A percentile compares a stretch with the other conserved stretches of the same genome.
These are phyloP conservation scores for Lapara coniferarum DNA, from an alignment of 2,888 invertebrate species.

Conservation along the genomic window DNA sequence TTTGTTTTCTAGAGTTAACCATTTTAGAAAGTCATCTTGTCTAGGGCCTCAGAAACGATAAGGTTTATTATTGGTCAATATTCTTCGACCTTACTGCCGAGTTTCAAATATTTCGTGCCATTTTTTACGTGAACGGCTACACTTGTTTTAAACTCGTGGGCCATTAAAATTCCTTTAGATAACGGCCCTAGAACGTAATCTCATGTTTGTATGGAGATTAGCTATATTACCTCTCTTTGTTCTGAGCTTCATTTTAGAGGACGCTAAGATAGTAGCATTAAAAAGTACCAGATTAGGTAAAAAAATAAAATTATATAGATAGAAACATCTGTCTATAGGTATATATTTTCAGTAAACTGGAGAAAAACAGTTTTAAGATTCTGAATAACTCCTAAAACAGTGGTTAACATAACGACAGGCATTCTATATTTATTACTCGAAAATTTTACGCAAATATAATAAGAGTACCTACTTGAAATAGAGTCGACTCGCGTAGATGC, in stretches of 20 bases:
- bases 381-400: too few relatives aligned
- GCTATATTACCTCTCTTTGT: conserved; percentile 10
- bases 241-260: conserved; percentile 1
- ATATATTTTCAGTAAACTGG: not conserved
- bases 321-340: too few relatives aligned
- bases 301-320: not conserved
- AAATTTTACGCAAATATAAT: not conserved
- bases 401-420: too few relatives aligned
- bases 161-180: conserved; percentile 53
- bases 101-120: not conserved
- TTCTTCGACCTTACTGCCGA: too few relatives aligned
- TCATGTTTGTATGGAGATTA: conserved; percentile 21
- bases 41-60: too few relatives aligned
- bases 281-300: not conserved
- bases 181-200: conserved; percentile 36
- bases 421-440: too few relatives aligned
- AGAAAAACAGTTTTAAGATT: not conserved
- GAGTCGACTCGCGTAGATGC: not conserved
- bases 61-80: too few relatives aligned
- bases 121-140: conserved; percentile 33
- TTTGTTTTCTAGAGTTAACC: too few relatives aligned
- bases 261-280: not conserved
- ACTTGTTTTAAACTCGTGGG: conserved; percentile 28
- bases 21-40: too few relatives aligned
- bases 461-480: not conserved